Evolutionary conservation across 2,113 vertebrate genomes (phyloP), one percentile per base, ranked within the genome.

Genomic region (Rhabdomys dilectus): DNA sequence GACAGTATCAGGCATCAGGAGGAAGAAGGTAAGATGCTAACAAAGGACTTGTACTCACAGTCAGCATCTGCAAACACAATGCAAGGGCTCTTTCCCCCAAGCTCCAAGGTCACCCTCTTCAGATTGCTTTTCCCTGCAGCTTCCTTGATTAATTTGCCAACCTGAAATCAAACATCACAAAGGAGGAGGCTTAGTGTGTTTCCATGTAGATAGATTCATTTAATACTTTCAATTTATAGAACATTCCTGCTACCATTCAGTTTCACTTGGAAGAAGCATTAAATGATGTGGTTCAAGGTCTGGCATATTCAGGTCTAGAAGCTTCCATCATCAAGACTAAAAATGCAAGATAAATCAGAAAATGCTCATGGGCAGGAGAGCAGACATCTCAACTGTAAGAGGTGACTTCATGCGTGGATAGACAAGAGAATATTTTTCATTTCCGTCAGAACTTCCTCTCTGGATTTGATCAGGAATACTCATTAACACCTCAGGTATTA

Each of bases 11-110:
- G 64, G 62, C 51, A 82, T 89, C 72, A 7, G 48, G 53, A 4
- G 70, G 60, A 73, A 6, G 36, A n/a, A 31, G 29, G 45, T 4
- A 13, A 82, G 12, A 45, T 29, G 16, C 29, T 5, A 87, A n/a
- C 64, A 58, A 62, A 76, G 39, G 31, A 26, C 26, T 29, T 5
- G 0, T 93, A 99, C 99, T 99, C 97, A 99, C 99, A 95, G 95
- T 99, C 99, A 12, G 99, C 99, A 56, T 99, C 99, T 0, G 99
- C 99, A 97, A 99, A 99, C 98, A 99, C 98, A 51, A 99, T 99
- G 92, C 98, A 99, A 60, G 99, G 99, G 96, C 99, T 99, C 98
- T 99, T 99, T 13, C 99, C 99, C 9, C 99, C 99, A 0, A 99
- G 99, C 98, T 99, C 99, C 94, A 99, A 89, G 11, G 99, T 99